Evolutionary conservation across 2,113 vertebrate species (phyloP).

Genomic region (Miniopterus natalensis): DNA sequence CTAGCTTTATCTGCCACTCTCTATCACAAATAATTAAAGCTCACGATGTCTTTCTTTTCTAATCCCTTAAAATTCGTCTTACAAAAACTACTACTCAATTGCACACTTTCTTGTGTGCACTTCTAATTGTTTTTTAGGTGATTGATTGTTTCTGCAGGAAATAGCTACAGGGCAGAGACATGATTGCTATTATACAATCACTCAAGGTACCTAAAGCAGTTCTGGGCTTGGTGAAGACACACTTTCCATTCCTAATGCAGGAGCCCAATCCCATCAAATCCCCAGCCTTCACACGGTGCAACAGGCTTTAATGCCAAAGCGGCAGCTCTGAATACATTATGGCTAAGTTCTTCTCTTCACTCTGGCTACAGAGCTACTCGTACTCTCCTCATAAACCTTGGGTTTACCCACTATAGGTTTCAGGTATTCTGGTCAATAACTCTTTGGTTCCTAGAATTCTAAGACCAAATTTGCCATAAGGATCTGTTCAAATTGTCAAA

Average conservation of each 20-base stretch:
- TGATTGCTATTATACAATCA: not conserved
- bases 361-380: not conserved
- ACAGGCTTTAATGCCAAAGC: not conserved
- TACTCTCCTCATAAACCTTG: not conserved
- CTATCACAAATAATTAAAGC: not conserved
- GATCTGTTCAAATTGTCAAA: not conserved
- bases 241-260: not conserved
- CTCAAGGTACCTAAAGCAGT: not conserved
- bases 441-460: not conserved
- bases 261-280: too few species aligned
- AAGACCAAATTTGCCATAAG: not conserved
- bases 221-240: not conserved
- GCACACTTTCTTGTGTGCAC: not conserved
- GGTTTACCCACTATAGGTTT: not conserved
- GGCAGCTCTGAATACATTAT: not conserved
- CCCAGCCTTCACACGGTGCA: not conserved
- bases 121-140: not conserved
- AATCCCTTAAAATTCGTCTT: not conserved
- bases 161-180: fast-evolving
- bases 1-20: not conserved
- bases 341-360: not conserved
- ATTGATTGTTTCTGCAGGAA: not conserved
- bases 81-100: not conserved
- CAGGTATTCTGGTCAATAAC: not conserved
- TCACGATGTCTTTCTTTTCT: not conserved